Base-by-base conservation (phyloP, 1,140 invertebrate genomes). In the Chlorops oryzae region DNA sequence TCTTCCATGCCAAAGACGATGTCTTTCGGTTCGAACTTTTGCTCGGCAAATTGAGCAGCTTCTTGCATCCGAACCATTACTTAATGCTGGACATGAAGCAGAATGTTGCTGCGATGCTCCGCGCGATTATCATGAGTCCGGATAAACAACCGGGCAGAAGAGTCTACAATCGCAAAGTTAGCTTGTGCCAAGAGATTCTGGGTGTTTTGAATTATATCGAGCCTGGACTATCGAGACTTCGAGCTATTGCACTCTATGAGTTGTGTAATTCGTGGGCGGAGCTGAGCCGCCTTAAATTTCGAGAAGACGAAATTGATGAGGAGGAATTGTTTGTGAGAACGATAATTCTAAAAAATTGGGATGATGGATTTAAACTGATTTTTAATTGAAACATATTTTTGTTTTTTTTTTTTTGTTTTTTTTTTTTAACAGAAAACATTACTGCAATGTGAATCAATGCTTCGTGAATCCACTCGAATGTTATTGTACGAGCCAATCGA, bases 231-330 rank as follows among this genome's bases (percentile, higher is more conserved):
- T 86, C 84, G 10, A 75, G 86, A 43, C 72, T 78, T 59, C 62
- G 70, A 84, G 85, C 82, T 12, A 81, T 88, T 45, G 79, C 84
- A 12, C 59, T 88, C 21, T 89, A 88, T 49, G 86, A 90, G 68
- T 66, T 88, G 52, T 84, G 87, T 61, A 77, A 80, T 13, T 79
- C 86, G 0, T 73, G 81, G 34, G 76, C 81, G 5, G 78, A 83
- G 45, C 60, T 88, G 25, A 78, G 81, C 17, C 47, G 65, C 2
- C 61, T 66, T 22, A 32, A 61, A 13, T 70, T 54, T 35, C 59
- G 47, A 6, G 63, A 66, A 18, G 54, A 60, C 35, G 66, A 65
- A 20, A 25, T 55, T 0, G 44, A 34, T 9, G 18, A 52, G 12
- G 17, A 38, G 2, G 55, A 63, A 22, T 51, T 68, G 15, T 12